phyloP scores from a whole-genome alignment of 2,797 vertebrate species.

The Helostoma temminkii region DNA sequence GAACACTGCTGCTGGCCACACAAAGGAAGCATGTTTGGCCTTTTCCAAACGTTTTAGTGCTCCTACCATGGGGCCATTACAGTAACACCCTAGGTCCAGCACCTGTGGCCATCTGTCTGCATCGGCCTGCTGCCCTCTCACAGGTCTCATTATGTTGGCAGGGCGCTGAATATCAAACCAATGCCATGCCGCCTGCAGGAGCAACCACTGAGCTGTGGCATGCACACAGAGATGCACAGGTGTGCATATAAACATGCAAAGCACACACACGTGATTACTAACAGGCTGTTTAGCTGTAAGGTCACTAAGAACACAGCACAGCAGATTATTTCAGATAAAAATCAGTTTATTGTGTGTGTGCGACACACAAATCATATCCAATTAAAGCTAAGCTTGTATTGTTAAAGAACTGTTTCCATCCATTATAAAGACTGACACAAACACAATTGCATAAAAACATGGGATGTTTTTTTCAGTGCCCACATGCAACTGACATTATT shows the following conservation, averaged over 20 bases:
- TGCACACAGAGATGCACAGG: conserved; percentile 33
- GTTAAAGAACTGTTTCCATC: too few relatives aligned
- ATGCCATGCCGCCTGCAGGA: conserved; percentile 46
- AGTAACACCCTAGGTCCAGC: conserved; percentile 42
- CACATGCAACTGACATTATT: too few relatives aligned
- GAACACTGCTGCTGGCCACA: conserved; percentile 34
- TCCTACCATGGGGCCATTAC: conserved; percentile 46
- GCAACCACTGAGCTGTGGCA: conserved; percentile 25
- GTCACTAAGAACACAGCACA: neutral
- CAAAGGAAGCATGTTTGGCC: conserved; percentile 33
- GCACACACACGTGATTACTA: neutral
- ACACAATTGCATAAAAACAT: too few relatives aligned
- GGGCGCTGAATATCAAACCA: conserved; percentile 64
- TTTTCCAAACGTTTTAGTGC: conserved; percentile 52
- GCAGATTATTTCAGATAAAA: neutral
- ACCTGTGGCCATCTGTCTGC: conserved; percentile 67
- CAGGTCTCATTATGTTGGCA: conserved; percentile 54
- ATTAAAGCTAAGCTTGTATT: too few relatives aligned
- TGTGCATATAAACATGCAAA: conserved; percentile 23
- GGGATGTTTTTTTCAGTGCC: too few relatives aligned
- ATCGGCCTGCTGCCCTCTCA: conserved; percentile 45
- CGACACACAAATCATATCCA: neutral
- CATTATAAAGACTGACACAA: too few relatives aligned
- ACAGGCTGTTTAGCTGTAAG: neutral
- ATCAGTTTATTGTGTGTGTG: neutral